Percentiles rank a stretch among this genome's conserved stretches.
phyloP scores from a whole-genome alignment of 2,113 vertebrate genomes.

The Ictidomys tridecemlineatus region DNA sequence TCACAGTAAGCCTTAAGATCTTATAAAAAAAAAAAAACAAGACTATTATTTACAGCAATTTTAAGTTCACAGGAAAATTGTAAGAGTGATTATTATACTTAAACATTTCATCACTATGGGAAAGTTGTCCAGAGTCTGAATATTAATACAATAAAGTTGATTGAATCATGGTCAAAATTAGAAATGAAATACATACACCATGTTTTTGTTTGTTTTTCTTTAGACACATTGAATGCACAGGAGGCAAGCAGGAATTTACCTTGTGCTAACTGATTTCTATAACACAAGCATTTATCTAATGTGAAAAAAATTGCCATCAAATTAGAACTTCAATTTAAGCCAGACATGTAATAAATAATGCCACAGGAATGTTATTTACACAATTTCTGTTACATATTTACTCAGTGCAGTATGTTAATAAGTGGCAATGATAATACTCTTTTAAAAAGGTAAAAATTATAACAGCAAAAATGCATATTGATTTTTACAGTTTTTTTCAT shows the following conservation, averaged over 20 bases:
- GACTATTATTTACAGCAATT: not conserved
- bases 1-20: conserved; percentile 8
- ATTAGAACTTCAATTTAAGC: conserved; percentile 26
- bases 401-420: conserved; percentile 53
- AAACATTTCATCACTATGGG: not conserved
- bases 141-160: not conserved
- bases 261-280: not conserved
- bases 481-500: conserved; percentile 67
- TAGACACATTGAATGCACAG: not conserved
- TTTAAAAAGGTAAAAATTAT: conserved; percentile 47
- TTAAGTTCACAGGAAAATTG: not conserved
- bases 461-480: conserved; percentile 73
- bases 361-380: not conserved
- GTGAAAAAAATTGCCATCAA: not conserved
- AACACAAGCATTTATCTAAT: not conserved
- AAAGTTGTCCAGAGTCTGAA: conserved; percentile 8
- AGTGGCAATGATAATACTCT: conserved; percentile 37
- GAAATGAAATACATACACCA: not conserved
- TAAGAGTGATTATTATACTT: not conserved
- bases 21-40: not conserved
- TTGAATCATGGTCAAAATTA: not conserved
- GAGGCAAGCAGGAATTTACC: not conserved
- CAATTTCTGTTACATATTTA: conserved; percentile 59
- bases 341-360: conserved; percentile 6
- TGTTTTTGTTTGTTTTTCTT: not conserved